Evolutionary conservation across 2,888 invertebrate species (phyloP).

Genomic region (Cheilosia pagana): DNA sequence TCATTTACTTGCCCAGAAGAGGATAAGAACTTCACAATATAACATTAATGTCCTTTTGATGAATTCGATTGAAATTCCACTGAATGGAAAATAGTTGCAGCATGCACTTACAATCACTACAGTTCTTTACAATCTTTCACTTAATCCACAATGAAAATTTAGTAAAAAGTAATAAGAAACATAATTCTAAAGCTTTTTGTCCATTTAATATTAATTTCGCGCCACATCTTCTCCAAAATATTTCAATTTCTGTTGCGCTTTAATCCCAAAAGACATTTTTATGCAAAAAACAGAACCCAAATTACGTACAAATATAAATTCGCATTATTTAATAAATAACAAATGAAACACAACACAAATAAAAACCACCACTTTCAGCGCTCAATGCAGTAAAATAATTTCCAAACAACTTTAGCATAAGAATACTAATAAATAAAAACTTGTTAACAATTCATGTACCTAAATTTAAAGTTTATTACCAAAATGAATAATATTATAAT

Average conservation of each 20-base stretch:
- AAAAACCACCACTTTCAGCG: constrained; percentile 10
- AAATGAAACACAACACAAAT: neutral
- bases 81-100: too few species aligned
- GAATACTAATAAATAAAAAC: constrained; percentile 21
- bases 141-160: too few species aligned
- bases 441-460: constrained; percentile 63
- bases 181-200: too few species aligned
- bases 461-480: constrained; percentile 45
- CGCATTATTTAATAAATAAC: neutral
- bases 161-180: too few species aligned
- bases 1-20: too few species aligned
- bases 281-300: neutral
- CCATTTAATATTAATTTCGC: too few species aligned
- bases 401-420: neutral
- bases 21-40: too few species aligned
- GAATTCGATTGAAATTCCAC: too few species aligned
- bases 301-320: neutral
- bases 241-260: neutral
- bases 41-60: too few species aligned
- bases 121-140: too few species aligned
- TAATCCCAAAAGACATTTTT: neutral
- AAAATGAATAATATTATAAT: constrained; percentile 34
- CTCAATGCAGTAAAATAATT: constrained; percentile 2
- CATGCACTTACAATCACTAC: too few species aligned
- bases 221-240: too few species aligned